A percentile compares a stretch with the other conserved stretches of the same genome.
phyloP scores from a whole-genome alignment of 2,113 vertebrate species.

The Recurvirostra avosetta region DNA sequence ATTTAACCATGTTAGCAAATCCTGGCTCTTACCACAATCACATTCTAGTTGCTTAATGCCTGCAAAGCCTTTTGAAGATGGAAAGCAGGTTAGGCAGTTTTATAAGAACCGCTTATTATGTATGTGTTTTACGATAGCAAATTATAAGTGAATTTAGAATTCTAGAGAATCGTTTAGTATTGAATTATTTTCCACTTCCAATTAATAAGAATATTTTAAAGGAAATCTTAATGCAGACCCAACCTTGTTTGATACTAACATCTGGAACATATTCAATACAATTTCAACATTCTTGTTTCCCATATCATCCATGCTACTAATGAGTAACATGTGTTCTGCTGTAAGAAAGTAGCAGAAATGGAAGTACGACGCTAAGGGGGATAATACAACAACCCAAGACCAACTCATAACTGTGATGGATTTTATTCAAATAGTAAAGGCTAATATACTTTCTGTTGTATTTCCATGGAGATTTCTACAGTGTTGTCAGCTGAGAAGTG shows the following conservation, averaged over 20 bases:
- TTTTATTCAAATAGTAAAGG: constrained; percentile 55
- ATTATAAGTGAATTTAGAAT: neutral
- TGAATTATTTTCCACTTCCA: constrained; percentile 50
- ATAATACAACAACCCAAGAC: constrained; percentile 56
- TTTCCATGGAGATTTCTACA: constrained; percentile 62
- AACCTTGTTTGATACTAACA: constrained; percentile 53
- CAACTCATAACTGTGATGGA: constrained; percentile 11
- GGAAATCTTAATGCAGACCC: neutral
- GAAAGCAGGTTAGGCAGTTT: neutral
- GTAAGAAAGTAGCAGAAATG: constrained; percentile 58
- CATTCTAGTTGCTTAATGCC: neutral
- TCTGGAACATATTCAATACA: constrained; percentile 70
- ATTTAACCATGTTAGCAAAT: neutral
- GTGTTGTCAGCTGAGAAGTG: constrained; percentile 57
- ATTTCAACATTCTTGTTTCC: constrained; percentile 62
- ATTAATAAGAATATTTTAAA: constrained; percentile 35
- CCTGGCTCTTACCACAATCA: neutral
- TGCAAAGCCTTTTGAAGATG: neutral
- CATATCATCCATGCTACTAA: constrained; percentile 66
- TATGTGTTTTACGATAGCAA: neutral
- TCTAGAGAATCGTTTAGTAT: neutral
- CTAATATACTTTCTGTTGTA: constrained; percentile 50
- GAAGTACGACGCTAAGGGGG: neutral
- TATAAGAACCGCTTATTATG: neutral
- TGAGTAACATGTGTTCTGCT: constrained; percentile 61